A percentile compares a stretch with the other conserved stretches of the same genome.
Conservation (phyloP, 2,113 vertebrate genomes). For the Istiophorus platypterus region DNA sequence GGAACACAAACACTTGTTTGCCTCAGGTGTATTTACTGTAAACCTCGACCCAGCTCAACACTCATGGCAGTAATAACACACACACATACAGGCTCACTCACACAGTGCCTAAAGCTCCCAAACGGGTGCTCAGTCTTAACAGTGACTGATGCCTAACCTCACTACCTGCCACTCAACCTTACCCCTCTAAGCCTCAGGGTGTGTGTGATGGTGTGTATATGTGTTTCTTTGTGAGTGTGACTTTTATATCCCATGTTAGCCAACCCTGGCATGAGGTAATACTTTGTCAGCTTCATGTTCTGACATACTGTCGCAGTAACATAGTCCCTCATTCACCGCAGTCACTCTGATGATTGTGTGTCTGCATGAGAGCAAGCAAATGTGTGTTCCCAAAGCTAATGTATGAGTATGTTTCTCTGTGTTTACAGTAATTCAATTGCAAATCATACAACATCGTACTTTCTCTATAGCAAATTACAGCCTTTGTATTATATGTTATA, state of each 20-base stretch:
- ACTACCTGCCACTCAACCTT: conserved; percentile 65
- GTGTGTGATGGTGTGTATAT: conserved; percentile 12
- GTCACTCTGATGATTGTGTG: conserved; percentile 6
- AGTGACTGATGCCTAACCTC: conserved; percentile 60
- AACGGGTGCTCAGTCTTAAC: conserved; percentile 41
- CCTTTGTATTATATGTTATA: too few relatives aligned
- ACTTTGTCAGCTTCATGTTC: conserved; percentile 37
- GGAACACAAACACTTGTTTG: conserved; percentile 10
- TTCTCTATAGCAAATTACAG: conserved; percentile 16
- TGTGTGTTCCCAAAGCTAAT: not conserved
- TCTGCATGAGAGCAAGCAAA: not conserved
- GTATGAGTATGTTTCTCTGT: not conserved
- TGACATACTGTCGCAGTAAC: conserved; percentile 5
- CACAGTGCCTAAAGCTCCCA: conserved; percentile 33
- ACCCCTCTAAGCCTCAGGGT: conserved; percentile 50
- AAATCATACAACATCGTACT: conserved; percentile 9
- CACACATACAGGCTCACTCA: conserved; percentile 27
- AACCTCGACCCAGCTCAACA: conserved; percentile 29
- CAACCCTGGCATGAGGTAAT: conserved; percentile 27
- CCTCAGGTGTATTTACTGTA: conserved; percentile 30
- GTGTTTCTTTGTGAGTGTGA: conserved; percentile 25
- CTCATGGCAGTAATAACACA: conserved; percentile 39
- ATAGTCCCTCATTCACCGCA: conserved; percentile 20
- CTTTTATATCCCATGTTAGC: conserved; percentile 44
- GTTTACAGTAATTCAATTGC: not conserved